These are phyloP conservation scores for Drosophila subsilvestris DNA, from an alignment of 2,888 invertebrate species.

Conservation along the genomic window DNA sequence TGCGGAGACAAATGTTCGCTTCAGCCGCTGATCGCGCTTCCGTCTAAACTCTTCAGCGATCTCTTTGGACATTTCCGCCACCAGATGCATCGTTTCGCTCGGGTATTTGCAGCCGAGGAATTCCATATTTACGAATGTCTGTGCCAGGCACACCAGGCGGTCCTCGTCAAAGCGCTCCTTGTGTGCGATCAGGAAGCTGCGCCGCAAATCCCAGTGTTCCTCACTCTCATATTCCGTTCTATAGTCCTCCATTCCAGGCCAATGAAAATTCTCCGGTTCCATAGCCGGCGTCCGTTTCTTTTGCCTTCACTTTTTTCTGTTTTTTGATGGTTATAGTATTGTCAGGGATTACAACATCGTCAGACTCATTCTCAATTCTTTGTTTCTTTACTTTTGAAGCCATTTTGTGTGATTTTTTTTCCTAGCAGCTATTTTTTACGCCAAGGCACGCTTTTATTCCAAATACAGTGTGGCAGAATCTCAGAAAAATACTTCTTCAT, in stretches of 20 bases:
- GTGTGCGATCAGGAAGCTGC: slow-evolving; percentile 91
- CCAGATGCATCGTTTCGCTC: slow-evolving; percentile 90
- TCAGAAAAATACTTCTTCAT: too few species aligned
- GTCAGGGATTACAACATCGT: background rate
- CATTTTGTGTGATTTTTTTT: slow-evolving; percentile 32
- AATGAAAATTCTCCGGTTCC: slow-evolving; percentile 22
- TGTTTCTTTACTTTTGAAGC: slow-evolving; percentile 47
- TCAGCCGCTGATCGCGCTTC: slow-evolving; percentile 86
- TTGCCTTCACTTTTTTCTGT: slow-evolving; percentile 15
- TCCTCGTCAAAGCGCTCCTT: slow-evolving; percentile 90
- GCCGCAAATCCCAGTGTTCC: slow-evolving; percentile 94
- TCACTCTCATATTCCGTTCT: slow-evolving; percentile 93
- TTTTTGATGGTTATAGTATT: slow-evolving; percentile 1
- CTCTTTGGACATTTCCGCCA: slow-evolving; percentile 89
- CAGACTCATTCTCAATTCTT: slow-evolving; percentile 4
- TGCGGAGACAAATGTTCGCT: slow-evolving; percentile 90
- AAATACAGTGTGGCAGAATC: too few species aligned
- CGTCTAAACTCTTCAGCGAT: slow-evolving; percentile 90
- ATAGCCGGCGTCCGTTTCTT: slow-evolving; percentile 18
- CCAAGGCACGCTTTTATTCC: slow-evolving; percentile 1
- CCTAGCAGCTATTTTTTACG: background rate
- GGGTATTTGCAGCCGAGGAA: slow-evolving; percentile 89
- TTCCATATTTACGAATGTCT: slow-evolving; percentile 93
- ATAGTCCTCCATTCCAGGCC: slow-evolving; percentile 90
- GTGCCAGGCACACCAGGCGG: slow-evolving; percentile 93